Base-by-base conservation (phyloP, 2,113 vertebrate species). In the Oryzias woworae region DNA sequence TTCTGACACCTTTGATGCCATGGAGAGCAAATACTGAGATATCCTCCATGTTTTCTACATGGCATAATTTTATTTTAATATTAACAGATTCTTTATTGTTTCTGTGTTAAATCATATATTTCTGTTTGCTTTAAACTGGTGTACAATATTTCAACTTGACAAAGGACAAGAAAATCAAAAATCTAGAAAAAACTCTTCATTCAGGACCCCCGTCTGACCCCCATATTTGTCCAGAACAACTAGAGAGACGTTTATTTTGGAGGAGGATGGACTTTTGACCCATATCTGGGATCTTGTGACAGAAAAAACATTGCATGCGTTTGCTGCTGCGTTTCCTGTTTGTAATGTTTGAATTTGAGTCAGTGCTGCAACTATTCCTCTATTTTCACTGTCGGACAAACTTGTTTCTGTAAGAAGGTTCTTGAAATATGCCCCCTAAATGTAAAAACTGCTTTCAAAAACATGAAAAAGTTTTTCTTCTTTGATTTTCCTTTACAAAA, bases 201-300 rank as follows among this genome's bases (percentile, higher is more conserved):
- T 56, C 24, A 20, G 18, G 52, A 18, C n/a, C 8, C 22, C 26
- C 12, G 59, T 43, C 18, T 75, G 59, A 59, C 62, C 62, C 36
- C 3, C 44, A 28, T 67, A 7, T 64, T 58, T 28, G 23, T 61
- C 8, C 17, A 49, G 1, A n/a, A 12, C 53, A 22, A 28, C 15
- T 22, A 13, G 26, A 56, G 48, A 4, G 70, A 31, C 46, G 47
- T 68, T 66, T 59, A 28, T 62, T 72, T 81, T 62, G 47, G 58
- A 76, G 31, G 12, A 3, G 12, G 0, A 10, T 1, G 15, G 22
- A 41, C 23, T 55, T 52, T 24, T 79, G 62, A 71, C 75, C 75
- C 41, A 69, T 73, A 85, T 79, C 44, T 57, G 49, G n/a, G 7
- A 8, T 59, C 63, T 73, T 69, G 62, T 76, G 82, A 80, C 71